Evolutionary conservation across 2,113 vertebrate genomes (phyloP).

Genomic region (Geothlypis trichas): DNA sequence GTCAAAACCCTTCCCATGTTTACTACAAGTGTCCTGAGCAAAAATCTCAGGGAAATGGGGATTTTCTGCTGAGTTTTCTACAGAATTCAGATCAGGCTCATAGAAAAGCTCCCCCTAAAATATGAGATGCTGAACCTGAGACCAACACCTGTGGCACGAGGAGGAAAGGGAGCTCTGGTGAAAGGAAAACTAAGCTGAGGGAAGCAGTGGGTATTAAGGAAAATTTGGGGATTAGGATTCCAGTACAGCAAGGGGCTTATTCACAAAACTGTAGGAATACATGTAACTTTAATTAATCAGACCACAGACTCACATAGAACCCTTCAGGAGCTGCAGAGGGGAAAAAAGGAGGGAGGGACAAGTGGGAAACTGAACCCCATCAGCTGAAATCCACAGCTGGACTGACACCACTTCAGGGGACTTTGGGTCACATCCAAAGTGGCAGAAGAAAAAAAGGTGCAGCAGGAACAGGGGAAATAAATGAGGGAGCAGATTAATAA

Average conservation of each 20-base stretch:
- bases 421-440: not conserved
- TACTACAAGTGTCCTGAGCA: not conserved
- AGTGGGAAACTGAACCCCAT: not conserved
- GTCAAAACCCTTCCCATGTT: not conserved
- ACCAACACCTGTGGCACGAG: fast-evolving
- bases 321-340: not conserved
- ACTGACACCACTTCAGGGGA: not conserved
- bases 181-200: not conserved
- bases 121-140: not conserved
- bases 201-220: not conserved
- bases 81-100: not conserved
- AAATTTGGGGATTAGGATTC: not conserved
- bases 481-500: not conserved
- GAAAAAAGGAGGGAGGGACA: not conserved
- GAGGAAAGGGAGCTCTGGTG: not conserved
- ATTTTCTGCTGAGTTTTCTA: not conserved
- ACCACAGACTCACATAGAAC: not conserved
- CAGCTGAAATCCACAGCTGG: not conserved
- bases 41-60: not conserved
- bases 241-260: not conserved
- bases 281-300: not conserved
- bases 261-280: not conserved
- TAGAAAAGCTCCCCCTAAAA: not conserved
- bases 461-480: not conserved
- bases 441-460: not conserved